Percentiles rank a stretch among this genome's conserved stretches.
Conservation (phyloP, 2,113 vertebrate species). For the Salvelinus sp. region DNA sequence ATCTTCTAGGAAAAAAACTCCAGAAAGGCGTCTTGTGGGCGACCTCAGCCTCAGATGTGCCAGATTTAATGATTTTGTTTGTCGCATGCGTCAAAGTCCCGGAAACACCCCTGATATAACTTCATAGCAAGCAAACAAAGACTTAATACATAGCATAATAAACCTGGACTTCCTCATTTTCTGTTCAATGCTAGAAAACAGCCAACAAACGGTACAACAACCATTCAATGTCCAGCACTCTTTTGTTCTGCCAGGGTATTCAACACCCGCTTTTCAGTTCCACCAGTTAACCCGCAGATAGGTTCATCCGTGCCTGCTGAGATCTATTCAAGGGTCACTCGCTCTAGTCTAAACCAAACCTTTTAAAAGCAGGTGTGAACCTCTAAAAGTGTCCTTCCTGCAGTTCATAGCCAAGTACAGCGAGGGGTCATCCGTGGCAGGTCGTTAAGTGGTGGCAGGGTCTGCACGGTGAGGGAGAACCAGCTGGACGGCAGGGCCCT, state of each 20-base stretch:
- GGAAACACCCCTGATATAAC: conserved; percentile 28
- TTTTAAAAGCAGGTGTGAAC: conserved; percentile 23
- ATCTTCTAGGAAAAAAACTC: conserved; percentile 31
- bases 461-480: background rate
- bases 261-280: background rate
- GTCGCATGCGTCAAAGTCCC: conserved; percentile 26
- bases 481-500: background rate
- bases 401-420: background rate
- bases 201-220: background rate
- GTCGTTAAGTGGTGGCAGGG: background rate
- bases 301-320: background rate
- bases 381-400: conserved; percentile 11
- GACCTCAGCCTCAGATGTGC: conserved; percentile 39
- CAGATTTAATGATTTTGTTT: conserved; percentile 10
- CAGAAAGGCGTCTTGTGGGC: conserved; percentile 33
- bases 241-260: background rate
- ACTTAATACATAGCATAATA: background rate
- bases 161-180: background rate
- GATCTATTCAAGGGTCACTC: conserved; percentile 7
- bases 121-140: background rate
- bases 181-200: background rate
- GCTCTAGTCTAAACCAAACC: background rate
- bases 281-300: background rate
- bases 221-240: too few species aligned
- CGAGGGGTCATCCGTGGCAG: background rate